Percentiles rank a stretch among this genome's conserved stretches.
Conservation (phyloP, 2,888 invertebrate genomes). For the Phasia obesa region DNA sequence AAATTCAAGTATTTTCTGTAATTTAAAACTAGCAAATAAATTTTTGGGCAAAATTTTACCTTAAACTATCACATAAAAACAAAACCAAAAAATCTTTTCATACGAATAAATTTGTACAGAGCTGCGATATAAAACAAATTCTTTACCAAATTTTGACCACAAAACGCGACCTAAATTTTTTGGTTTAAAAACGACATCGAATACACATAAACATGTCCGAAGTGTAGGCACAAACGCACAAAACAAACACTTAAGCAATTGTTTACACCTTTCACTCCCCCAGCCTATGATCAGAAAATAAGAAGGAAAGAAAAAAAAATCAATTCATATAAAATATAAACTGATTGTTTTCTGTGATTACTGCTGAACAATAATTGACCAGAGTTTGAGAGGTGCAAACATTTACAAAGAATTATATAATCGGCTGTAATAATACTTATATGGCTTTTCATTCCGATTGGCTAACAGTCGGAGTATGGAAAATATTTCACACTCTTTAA, state of each 20-base stretch:
- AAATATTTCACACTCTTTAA: too few relatives aligned
- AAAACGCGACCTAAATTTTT: conserved; percentile 68
- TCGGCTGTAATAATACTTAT: background rate
- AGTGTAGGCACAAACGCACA: background rate
- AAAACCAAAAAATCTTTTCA: background rate
- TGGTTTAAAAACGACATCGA: conserved; percentile 52
- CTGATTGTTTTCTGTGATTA: conserved; percentile 58
- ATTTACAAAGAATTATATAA: background rate
- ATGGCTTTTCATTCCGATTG: too few relatives aligned
- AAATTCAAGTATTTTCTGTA: background rate
- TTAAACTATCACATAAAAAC: conserved; percentile 11
- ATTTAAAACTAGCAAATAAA: too few relatives aligned
- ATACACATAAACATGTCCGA: conserved; percentile 37
- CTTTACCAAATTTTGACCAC: conserved; percentile 64
- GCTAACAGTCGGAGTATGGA: too few relatives aligned
- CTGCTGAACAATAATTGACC: conserved; percentile 53
- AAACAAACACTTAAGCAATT: background rate
- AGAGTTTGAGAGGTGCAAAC: background rate
- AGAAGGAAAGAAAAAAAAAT: background rate
- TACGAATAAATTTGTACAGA: background rate
- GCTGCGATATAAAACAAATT: conserved; percentile 53
- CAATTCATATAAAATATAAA: conserved; percentile 13
- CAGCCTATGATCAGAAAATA: background rate
- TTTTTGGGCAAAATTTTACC: background rate
- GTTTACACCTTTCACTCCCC: background rate